Evolutionary conservation across 2,888 invertebrate genomes (phyloP).

Genomic region (Microdon myrmicae): DNA sequence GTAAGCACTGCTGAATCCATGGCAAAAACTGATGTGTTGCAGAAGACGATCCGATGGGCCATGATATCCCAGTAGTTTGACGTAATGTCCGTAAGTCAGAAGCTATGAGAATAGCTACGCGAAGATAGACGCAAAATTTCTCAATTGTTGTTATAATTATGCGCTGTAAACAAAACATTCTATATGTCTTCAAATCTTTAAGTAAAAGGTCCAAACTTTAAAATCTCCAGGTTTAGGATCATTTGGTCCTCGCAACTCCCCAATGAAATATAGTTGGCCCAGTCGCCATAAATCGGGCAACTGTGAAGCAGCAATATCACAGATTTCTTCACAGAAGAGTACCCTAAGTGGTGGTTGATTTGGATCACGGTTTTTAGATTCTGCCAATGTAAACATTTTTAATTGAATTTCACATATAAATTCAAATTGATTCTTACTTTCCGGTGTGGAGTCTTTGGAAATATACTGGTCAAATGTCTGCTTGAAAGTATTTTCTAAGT

Average conservation of each 20-base stretch:
- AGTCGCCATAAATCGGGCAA: conserved; percentile 96
- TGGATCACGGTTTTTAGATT: conserved; percentile 61
- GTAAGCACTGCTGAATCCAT: conserved; percentile 84
- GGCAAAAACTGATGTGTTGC: conserved; percentile 71
- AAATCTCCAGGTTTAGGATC: conserved; percentile 81
- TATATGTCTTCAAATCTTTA: neutral
- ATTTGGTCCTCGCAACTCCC: conserved; percentile 81
- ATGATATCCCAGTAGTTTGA: conserved; percentile 59
- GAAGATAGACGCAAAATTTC: conserved; percentile 77
- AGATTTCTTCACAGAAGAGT: conserved; percentile 82
- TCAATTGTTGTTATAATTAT: conserved; percentile 84
- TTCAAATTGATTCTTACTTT: conserved; percentile 54
- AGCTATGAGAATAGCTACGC: conserved; percentile 77
- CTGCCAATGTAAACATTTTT: conserved; percentile 31
- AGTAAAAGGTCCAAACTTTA: conserved; percentile 70
- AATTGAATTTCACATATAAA: too few relatives aligned
- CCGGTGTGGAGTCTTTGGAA: conserved; percentile 61
- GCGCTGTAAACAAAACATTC: conserved; percentile 68
- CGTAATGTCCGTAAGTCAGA: conserved; percentile 69
- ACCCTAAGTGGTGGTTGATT: conserved; percentile 73
- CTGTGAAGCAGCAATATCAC: conserved; percentile 78
- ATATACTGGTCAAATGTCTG: conserved; percentile 64
- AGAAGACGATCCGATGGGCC: conserved; percentile 69
- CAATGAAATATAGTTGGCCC: conserved; percentile 93
- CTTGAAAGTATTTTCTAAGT: conserved; percentile 70